Conservation (phyloP, 2,888 invertebrate species). For the Philaethria dido region DNA sequence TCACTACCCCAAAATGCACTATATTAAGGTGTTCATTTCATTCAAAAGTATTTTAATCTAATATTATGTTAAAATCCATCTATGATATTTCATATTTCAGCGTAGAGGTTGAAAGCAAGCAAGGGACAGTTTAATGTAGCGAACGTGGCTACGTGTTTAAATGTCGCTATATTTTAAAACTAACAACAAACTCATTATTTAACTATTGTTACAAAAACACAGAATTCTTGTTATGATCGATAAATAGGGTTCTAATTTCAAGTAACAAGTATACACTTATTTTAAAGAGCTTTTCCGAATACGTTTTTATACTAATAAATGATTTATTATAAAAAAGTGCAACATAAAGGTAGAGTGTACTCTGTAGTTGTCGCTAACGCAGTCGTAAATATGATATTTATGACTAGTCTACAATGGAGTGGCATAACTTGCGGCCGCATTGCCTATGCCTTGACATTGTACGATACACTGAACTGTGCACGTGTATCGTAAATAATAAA, state of each 20-base stretch:
- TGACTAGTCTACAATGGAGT: conserved; percentile 74
- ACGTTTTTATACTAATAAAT: background rate
- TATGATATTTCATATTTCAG: background rate
- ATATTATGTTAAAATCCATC: background rate
- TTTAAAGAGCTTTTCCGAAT: background rate
- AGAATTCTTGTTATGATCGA: conserved; percentile 5
- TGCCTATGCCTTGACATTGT: conserved; percentile 78
- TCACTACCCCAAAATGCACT: background rate
- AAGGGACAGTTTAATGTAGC: background rate
- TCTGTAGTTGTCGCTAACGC: conserved; percentile 25
- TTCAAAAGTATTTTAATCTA: background rate
- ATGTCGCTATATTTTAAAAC: conserved; percentile 31
- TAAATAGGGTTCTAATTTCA: background rate
- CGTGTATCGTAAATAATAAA: conserved; percentile 73
- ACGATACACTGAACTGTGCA: conserved; percentile 72
- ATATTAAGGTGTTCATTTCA: background rate
- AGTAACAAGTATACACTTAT: conserved; percentile 19
- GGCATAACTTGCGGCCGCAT: conserved; percentile 65
- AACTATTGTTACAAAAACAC: conserved; percentile 16
- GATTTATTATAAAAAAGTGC: background rate
- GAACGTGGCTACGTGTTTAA: conserved; percentile 12
- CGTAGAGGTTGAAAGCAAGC: background rate
- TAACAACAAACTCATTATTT: conserved; percentile 30
- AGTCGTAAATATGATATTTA: conserved; percentile 63
- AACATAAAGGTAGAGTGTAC: background rate